phyloP scores from a whole-genome alignment of 2,113 vertebrate genomes.

The Dascyllus trimaculatus region DNA sequence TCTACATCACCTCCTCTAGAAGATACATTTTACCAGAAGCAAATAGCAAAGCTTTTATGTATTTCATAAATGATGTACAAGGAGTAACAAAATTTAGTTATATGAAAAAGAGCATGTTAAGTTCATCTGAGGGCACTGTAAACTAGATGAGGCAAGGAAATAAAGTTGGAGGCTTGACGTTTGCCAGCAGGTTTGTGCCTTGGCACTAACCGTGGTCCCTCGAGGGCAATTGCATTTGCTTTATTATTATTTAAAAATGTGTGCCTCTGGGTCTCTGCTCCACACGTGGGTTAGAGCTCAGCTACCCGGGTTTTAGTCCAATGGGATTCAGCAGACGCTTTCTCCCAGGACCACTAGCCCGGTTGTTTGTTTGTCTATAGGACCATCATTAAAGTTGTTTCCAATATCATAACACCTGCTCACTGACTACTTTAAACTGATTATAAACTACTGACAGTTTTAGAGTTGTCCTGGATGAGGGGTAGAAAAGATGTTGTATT shows the following conservation, averaged over 20 bases:
- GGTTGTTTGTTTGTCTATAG: neutral
- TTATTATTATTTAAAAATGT: slow-evolving; percentile 33
- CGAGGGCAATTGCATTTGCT: neutral
- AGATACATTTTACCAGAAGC: neutral
- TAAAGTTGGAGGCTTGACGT: slow-evolving; percentile 12
- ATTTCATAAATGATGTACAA: neutral
- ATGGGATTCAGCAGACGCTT: neutral
- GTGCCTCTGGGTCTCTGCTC: slow-evolving; percentile 3
- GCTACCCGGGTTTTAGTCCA: slow-evolving; percentile 17
- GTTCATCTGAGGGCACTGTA: slow-evolving; percentile 23
- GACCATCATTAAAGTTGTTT: neutral
- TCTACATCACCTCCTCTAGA: neutral
- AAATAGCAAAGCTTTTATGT: neutral
- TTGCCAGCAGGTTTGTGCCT: slow-evolving; percentile 23
- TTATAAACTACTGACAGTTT: neutral
- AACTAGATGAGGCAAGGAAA: neutral
- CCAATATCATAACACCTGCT: neutral
- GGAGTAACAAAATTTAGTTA: neutral
- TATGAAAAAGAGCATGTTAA: neutral
- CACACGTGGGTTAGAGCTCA: slow-evolving; percentile 46
- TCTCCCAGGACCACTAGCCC: slow-evolving; percentile 5
- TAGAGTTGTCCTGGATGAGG: neutral
- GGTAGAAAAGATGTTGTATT: no score
- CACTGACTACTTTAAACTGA: neutral
- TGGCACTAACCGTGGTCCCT: slow-evolving; percentile 37